Conservation (phyloP, 30 jellyfish, hydroid and myxozoan genomes). For the Hydractinia echinata region DNA sequence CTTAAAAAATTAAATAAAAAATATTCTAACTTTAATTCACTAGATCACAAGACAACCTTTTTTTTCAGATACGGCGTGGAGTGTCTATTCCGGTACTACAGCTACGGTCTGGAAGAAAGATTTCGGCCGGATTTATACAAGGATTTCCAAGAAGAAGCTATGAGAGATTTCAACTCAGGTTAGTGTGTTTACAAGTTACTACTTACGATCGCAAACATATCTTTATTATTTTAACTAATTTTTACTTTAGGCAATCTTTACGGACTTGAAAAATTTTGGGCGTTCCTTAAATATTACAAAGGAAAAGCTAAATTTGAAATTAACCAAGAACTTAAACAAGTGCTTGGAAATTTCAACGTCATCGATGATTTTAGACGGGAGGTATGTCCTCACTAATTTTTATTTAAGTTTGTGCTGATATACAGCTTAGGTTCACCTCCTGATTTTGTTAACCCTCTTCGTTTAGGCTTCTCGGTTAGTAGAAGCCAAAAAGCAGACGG, state of each 20-base stretch:
- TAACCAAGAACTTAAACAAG: constrained; percentile 40
- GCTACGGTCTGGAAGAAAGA: constrained; percentile 89
- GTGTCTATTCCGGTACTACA: constrained; percentile 88
- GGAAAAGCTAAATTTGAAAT: constrained; percentile 86
- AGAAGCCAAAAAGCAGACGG: background rate
- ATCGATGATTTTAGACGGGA: constrained; percentile 89
- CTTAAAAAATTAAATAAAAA: too few species aligned
- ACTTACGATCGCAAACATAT: background rate
- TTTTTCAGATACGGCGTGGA: constrained; percentile 86
- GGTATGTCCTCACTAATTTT: constrained; percentile 41
- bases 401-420: background rate
- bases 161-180: constrained; percentile 82
- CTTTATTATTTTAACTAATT: background rate
- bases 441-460: background rate
- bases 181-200: background rate
- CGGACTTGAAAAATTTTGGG: constrained; percentile 99
- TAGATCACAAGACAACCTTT: background rate
- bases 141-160: constrained; percentile 91
- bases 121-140: constrained; percentile 71
- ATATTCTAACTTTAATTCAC: too few species aligned
- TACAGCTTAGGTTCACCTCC: background rate
- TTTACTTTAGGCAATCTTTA: constrained; percentile 68
- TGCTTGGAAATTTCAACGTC: constrained; percentile 53
- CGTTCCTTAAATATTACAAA: constrained; percentile 88
- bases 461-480: background rate